Conservation (phyloP, 2,113 vertebrate species). For the Carassius auratus region DNA sequence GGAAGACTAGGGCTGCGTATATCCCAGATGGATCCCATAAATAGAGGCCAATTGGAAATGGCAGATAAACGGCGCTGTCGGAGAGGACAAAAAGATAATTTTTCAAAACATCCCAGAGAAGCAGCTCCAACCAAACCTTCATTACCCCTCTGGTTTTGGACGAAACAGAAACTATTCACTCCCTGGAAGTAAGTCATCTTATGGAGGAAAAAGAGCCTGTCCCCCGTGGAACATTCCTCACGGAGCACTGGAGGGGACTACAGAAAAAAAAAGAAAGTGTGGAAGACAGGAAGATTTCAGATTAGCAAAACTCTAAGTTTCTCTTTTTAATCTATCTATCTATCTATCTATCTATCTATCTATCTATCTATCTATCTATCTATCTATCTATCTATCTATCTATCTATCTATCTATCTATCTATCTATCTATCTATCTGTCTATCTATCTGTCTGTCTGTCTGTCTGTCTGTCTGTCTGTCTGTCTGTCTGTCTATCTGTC, state of each 20-base stretch:
- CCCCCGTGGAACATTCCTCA: slow-evolving; percentile 55
- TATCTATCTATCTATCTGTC: background rate
- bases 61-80: slow-evolving; percentile 58
- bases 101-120: slow-evolving; percentile 48
- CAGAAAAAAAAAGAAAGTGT: slow-evolving; percentile 14
- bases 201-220: slow-evolving; percentile 46
- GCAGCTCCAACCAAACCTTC: slow-evolving; percentile 48
- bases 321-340: background rate
- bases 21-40: slow-evolving; percentile 52
- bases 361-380: background rate
- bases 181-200: slow-evolving; percentile 60
- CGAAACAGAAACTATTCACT: slow-evolving; percentile 53
- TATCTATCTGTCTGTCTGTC: background rate
- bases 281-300: background rate
- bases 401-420: background rate
- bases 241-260: slow-evolving; percentile 25
- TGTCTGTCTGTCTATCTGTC: background rate
- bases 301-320: background rate
- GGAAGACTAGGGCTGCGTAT: slow-evolving; percentile 19
- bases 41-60: slow-evolving; percentile 56
- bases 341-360: background rate
- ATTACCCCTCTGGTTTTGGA: slow-evolving; percentile 53
- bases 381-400: background rate
- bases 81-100: slow-evolving; percentile 51
- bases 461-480: background rate